These are phyloP conservation scores for Eupithecia dodoneata DNA, from an alignment of 2,888 invertebrate genomes.

Conservation along the genomic window DNA sequence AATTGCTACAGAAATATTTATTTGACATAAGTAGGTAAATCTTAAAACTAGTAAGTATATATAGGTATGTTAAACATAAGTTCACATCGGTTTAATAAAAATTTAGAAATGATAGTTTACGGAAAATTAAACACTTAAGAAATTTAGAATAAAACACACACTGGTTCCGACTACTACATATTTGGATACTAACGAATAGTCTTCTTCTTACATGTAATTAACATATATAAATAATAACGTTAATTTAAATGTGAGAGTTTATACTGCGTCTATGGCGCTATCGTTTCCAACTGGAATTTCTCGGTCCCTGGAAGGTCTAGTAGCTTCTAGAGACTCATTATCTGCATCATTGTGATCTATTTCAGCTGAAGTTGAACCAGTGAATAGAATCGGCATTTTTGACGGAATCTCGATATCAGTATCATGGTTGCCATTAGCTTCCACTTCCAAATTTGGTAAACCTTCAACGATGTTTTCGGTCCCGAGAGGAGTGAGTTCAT, in stretches of 20 bases:
- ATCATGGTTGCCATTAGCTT: constrained; percentile 20
- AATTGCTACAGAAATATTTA: constrained; percentile 7
- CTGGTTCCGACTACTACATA: neutral
- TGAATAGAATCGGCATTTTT: constrained; percentile 21
- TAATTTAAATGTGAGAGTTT: neutral
- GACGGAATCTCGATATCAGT: neutral
- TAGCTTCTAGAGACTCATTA: neutral
- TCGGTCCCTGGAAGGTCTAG: neutral
- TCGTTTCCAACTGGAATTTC: constrained; percentile 10
- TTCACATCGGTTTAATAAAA: neutral
- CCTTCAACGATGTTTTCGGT: constrained; percentile 11
- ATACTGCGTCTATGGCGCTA: constrained; percentile 10
- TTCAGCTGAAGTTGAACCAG: constrained; percentile 2
- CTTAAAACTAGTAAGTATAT: neutral
- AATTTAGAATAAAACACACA: constrained; percentile 7
- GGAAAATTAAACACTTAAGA: neutral
- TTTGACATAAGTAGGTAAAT: neutral
- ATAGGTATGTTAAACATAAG: constrained; percentile 1
- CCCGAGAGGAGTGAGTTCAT: constrained; percentile 22
- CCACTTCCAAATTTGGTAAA: constrained; percentile 16
- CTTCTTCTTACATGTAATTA: neutral
- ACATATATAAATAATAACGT: neutral
- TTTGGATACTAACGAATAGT: neutral
- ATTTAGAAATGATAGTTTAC: neutral
- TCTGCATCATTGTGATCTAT: constrained; percentile 8